Conservation (phyloP, 92 coral and sea anemone species). For the Epizoanthus scotinus region DNA sequence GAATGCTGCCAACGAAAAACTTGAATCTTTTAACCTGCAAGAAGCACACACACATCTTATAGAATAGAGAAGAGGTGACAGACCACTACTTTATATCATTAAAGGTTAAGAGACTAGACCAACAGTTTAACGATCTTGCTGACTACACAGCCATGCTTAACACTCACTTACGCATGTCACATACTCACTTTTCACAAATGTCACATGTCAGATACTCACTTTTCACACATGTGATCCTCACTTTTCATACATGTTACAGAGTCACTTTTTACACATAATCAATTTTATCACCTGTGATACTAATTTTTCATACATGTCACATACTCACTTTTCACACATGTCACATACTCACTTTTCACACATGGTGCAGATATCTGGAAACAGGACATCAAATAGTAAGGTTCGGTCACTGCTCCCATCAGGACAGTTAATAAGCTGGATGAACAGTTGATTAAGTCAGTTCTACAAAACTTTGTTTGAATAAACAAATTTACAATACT, state of each 20-base stretch:
- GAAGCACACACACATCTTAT: neutral
- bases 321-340: neutral
- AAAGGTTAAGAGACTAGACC: neutral
- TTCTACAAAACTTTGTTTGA: too few relatives aligned
- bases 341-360: conserved; percentile 69
- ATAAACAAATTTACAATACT: too few relatives aligned
- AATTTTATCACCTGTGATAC: too few relatives aligned
- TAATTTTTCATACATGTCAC: too few relatives aligned
- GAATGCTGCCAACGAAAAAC: conserved; percentile 70
- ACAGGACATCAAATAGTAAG: conserved; percentile 75
- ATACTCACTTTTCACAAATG: too few relatives aligned
- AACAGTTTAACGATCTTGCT: too few relatives aligned
- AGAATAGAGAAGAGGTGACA: neutral
- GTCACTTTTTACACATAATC: too few relatives aligned
- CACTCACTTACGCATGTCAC: too few relatives aligned
- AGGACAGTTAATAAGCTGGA: conserved; percentile 14
- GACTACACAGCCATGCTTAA: too few relatives aligned
- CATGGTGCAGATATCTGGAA: conserved; percentile 74
- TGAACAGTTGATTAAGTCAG: neutral
- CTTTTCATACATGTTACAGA: conserved; percentile 73
- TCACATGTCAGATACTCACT: too few relatives aligned
- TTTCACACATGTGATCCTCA: neutral
- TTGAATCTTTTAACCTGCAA: conserved; percentile 79
- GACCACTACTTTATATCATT: neutral
- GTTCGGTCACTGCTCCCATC: conserved; percentile 33